These are phyloP conservation scores for Malachius bipustulatus DNA, from an alignment of 2,888 invertebrate genomes.

Conservation along the genomic window DNA sequence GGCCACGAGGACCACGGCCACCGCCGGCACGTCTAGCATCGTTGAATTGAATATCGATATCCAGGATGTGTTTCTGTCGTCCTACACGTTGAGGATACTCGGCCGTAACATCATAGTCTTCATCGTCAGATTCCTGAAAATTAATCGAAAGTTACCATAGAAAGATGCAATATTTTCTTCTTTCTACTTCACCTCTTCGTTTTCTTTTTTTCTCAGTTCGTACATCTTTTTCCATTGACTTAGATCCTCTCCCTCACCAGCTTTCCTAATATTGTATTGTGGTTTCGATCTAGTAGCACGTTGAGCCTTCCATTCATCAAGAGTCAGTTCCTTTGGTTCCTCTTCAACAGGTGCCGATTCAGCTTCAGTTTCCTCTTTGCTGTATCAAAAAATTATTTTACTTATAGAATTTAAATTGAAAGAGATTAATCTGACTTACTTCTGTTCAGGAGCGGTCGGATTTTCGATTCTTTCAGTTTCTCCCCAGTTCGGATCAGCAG, in stretches of 20 bases:
- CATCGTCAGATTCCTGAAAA: constrained; percentile 31
- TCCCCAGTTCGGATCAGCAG: constrained; percentile 32
- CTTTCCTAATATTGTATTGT: constrained; percentile 82
- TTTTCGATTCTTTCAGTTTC: constrained; percentile 41
- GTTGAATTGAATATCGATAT: constrained; percentile 80
- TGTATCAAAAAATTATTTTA: constrained; percentile 10
- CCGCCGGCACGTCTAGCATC: constrained; percentile 65
- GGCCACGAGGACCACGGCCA: constrained; percentile 47
- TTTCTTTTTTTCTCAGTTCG: constrained; percentile 63
- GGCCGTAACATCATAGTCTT: constrained; percentile 55
- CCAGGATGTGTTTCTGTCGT: constrained; percentile 72
- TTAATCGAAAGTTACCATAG: constrained; percentile 1
- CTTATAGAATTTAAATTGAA: constrained; percentile 5
- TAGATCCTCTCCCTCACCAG: constrained; percentile 86
- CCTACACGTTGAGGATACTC: constrained; percentile 80
- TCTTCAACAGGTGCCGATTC: constrained; percentile 48
- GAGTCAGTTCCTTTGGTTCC: constrained; percentile 74
- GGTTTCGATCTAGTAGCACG: constrained; percentile 72
- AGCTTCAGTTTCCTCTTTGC: constrained; percentile 31
- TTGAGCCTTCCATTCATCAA: constrained; percentile 90
- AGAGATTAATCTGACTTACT: constrained; percentile 22
- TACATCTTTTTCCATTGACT: constrained; percentile 89
- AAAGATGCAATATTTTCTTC: background rate
- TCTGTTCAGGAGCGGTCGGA: constrained; percentile 24
- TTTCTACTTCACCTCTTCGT: constrained; percentile 39